phyloP scores from a whole-genome alignment of 2,113 vertebrate genomes.

The Microtus richardsoni region DNA sequence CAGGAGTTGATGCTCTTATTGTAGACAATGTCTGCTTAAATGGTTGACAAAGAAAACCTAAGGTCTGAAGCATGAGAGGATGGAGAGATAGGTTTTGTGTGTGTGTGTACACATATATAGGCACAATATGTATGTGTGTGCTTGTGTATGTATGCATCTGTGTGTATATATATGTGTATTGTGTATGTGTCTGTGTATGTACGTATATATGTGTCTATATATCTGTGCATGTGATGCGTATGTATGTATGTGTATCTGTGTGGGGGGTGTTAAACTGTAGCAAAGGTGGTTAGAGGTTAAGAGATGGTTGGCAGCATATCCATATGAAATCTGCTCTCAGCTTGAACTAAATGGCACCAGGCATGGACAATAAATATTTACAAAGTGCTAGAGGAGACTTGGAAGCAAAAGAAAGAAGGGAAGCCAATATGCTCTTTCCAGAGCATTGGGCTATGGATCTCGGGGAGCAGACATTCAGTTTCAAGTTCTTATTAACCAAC shows the following conservation, averaged over 20 bases:
- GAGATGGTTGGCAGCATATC: conserved; percentile 19
- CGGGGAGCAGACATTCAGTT: not conserved
- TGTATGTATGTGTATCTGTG: not conserved
- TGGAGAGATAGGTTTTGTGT: not conserved
- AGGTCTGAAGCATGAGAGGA: not conserved
- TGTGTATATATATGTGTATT: not conserved
- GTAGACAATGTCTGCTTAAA: not conserved
- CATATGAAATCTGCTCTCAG: conserved; percentile 36
- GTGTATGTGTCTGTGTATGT: not conserved
- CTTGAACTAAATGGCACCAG: conserved; percentile 52
- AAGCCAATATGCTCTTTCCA: conserved; percentile 19
- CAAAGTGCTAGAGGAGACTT: conserved; percentile 59
- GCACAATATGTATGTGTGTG: not conserved
- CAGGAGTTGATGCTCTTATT: not conserved
- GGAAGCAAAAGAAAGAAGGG: conserved; percentile 42
- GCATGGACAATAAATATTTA: conserved; percentile 64
- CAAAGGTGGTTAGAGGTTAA: not conserved
- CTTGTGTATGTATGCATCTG: not conserved
- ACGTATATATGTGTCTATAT: rapidly evolving
- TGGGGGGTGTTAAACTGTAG: not conserved
- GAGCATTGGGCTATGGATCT: not conserved
- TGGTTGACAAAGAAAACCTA: not conserved
- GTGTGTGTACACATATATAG: not conserved
- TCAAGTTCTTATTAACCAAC: not conserved
- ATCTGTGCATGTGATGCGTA: not conserved